phyloP scores from a whole-genome alignment of 2,113 vertebrate species.

The Nibea albiflora region DNA sequence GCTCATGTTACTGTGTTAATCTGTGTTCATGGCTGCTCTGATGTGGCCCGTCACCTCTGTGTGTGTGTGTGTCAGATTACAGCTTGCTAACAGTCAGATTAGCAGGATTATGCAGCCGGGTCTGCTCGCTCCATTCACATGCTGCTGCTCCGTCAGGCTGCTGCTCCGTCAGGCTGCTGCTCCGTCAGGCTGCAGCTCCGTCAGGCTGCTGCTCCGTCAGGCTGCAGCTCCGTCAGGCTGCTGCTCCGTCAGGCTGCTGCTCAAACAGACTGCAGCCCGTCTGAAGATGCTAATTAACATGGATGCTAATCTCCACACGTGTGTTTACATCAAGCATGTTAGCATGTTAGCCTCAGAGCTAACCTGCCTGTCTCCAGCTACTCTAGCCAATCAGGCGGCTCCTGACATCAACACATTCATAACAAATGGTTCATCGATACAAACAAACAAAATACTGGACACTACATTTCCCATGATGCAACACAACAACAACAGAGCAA shows the following conservation, averaged over 20 bases:
- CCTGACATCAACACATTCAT: neutral
- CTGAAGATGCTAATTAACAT: neutral
- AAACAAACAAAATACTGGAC: too few relatives aligned
- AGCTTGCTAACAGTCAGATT: slow-evolving; percentile 74
- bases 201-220: slow-evolving; percentile 28
- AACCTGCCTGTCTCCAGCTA: neutral
- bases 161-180: too few relatives aligned
- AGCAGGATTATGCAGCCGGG: slow-evolving; percentile 62
- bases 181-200: too few relatives aligned
- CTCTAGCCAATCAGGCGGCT: slow-evolving; percentile 1
- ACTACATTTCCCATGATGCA: too few relatives aligned
- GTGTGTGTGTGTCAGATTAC: slow-evolving; percentile 68
- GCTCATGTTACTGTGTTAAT: slow-evolving; percentile 5
- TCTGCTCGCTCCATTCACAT: slow-evolving; percentile 57
- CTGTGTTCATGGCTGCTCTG: slow-evolving; percentile 1
- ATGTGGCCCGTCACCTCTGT: slow-evolving; percentile 29
- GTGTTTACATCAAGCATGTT: neutral
- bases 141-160: slow-evolving; percentile 21
- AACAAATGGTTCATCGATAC: too few relatives aligned
- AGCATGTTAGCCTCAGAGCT: slow-evolving; percentile 9
- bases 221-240: too few relatives aligned
- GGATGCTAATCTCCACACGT: neutral
- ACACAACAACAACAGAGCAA: too few relatives aligned
- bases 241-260: neutral
- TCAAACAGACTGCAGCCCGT: too few relatives aligned